Evolutionary conservation across 2,797 vertebrate genomes (phyloP), one percentile per base, ranked within the genome.

Genomic region (Tachyglossus aculeatus): DNA sequence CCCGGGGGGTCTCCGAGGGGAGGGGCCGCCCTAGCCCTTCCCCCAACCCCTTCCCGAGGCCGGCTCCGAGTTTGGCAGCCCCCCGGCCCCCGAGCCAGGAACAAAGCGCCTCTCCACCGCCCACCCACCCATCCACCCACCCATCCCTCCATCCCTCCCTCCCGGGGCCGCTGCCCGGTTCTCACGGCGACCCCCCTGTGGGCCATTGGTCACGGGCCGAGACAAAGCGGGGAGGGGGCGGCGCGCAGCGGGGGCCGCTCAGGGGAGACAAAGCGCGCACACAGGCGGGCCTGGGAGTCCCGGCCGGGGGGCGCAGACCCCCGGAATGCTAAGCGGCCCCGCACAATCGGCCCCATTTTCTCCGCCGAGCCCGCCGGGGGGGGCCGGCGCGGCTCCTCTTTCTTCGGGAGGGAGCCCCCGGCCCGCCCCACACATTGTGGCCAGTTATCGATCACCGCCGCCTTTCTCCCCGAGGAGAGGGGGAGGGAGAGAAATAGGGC

Each of bases 241-340:
- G 34, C 9, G 10, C n/a, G n/a, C 4, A 12, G 32, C 77, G 76
- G 78, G 75, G 76, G 72, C 53, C 72, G 83, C 60, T 63, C 71
- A 72, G 72, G 77, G 80, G 82, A 69, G 80, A 88, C 78, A 88
- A 90, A 86, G 88, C 87, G 67, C 82, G 84, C 13, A 10, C 19
- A 6, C n/a, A 24, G n/a, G 31, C 22, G 81, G 78, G 78, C 74
- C 81, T 82, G 58, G 13, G 52, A 36, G 5, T 61, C 70, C 84
- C 22, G 19, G 47, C 67, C 13, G 78, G 73, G 78, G 71, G 74
- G 70, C 78, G 72, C 73, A 63, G 81, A 67, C 72, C 51, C n/a
- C n/a, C 83, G 82, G 88, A 87, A 90, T 90, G 78, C 87, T 90
- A 90, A 90, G 74, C 8, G 64, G 74, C 64, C 57, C 61, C 0